These are phyloP conservation scores for Gonatopus flavifemur DNA, from an alignment of 1,140 invertebrate species.

Conservation along the genomic window DNA sequence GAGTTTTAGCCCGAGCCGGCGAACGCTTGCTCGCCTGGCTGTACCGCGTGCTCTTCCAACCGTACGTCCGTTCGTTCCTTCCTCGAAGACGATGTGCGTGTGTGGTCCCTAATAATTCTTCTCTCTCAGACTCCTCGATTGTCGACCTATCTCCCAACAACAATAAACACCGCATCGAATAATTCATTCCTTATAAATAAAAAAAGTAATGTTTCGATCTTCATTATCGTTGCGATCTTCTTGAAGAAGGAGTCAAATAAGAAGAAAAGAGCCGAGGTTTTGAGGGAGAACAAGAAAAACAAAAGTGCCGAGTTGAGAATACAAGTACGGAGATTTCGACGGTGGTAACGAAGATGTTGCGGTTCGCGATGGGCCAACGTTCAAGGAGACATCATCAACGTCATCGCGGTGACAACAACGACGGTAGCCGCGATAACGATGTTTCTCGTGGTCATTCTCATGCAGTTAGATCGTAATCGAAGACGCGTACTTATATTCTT, in stretches of 20 bases:
- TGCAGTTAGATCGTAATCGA: conserved; percentile 10
- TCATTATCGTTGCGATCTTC: no score
- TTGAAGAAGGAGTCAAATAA: no score
- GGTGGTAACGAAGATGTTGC: conserved; percentile 38
- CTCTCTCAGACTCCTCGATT: no score
- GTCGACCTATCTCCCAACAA: no score
- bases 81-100: conserved; percentile 32
- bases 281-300: background rate
- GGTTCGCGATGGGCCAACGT: conserved; percentile 31
- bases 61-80: no score
- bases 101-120: conserved; percentile 46
- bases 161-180: no score
- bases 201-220: no score
- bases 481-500: no score
- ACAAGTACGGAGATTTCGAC: conserved; percentile 42
- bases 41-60: conserved; percentile 1
- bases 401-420: conserved; percentile 14
- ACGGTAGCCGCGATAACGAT: conserved; percentile 26
- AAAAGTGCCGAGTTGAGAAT: conserved; percentile 6
- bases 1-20: conserved; percentile 46
- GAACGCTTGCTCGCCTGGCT: conserved; percentile 24
- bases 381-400: conserved; percentile 35
- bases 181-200: no score
- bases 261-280: no score
- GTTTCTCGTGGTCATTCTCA: conserved; percentile 17